Evolutionary conservation across 2,888 invertebrate species (phyloP), one percentile per base, ranked within the genome.

Genomic region (Caenorhabditis drosophilae): DNA sequence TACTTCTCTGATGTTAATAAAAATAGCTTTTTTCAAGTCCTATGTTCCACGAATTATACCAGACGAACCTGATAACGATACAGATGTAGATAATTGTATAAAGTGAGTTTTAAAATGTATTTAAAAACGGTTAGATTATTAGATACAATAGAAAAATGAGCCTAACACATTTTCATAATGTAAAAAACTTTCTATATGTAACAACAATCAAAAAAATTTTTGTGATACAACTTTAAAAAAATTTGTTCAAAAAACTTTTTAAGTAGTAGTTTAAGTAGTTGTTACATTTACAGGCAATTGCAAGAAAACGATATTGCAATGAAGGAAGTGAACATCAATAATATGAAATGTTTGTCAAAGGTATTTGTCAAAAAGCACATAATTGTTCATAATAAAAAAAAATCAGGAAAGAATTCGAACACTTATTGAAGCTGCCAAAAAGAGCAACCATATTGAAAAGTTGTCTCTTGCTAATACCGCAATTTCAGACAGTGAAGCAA

Each of bases 291-390:
- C 55, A 78, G 76, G 42, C 69, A 75, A 47, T 90, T 97, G 34
- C 80, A 84, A 73, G 89, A 90, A 83, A 91, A 92, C 74, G 93
- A 97, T 87, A 88, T 89, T 82, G 89, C 89, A 84, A 87, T 93
- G 83, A 90, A 90, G 84, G 92, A 92, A 87, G 89, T 99, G 85
- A 99, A 99, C 87, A 92, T 95, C 89, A 99, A 99, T 88, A 99
- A 99, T 87, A 97, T 99, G 87, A 95, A 93, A 90, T 93, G 93
- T 87, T 91, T 98, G 27, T 73, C 73, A 25, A 73, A 73, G 64
- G 69, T 69, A 25, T 26, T 50, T 44, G 20, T 47, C 26, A 36
- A 18, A 18, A 31, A 52, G 9, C 11, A 35, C 25, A 18, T 11
- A 23, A 31, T 16, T 27, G 27, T 12, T 31, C 22, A 25, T 25